Base-by-base conservation (phyloP, 2,797 vertebrate genomes). In the Acanthopagrus latus region DNA sequence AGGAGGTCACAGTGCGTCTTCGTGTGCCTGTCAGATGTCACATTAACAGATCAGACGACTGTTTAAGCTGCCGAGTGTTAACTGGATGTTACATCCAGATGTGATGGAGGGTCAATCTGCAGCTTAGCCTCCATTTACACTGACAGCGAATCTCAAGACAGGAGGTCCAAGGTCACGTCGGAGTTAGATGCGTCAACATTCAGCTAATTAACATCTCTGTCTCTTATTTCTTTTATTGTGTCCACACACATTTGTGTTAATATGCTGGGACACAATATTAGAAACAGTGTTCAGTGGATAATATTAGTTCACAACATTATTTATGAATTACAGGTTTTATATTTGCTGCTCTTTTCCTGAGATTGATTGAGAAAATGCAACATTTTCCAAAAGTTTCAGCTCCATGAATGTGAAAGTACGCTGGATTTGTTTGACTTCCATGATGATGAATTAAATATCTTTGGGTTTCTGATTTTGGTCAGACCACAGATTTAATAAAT, bases 1-100 rank as follows among this genome's bases (percentile, higher is more conserved):
- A 9, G 70, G 52, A 80, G 54, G 77, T 75, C 55, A 2, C 59
- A 1, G 17, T 1, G 10, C 4, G 38, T 56, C 21, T 74, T 13
- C 5, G 8, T 6, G 63, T 18, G 44, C 4, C 18, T n/a, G 71
- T 78, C 71, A 60, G 43, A n/a, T 27, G 51, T 71, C 63, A 62
- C 73, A 38, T 73, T 64, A 67, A 7, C 46, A 68, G 47, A 80
- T 77, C 75, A 81, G 41, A 70, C 60, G n/a, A 0, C 3, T 0
- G 46, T 55, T 67, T 55, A 21, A 70, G 73, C 46, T 18, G 20
- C 62, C 47, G 18, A 17, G 44, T 4, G 23, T 69, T 51, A 3
- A 27, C 50, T 1, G 41, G 29, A 38, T 59, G 44, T 50, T 54
- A n/a, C 47, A 43, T 8, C 50, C 57, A 23, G 64, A 73, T 10